Base-by-base conservation (phyloP, 2,888 invertebrate species). In the Yponomeuta sedellus region DNA sequence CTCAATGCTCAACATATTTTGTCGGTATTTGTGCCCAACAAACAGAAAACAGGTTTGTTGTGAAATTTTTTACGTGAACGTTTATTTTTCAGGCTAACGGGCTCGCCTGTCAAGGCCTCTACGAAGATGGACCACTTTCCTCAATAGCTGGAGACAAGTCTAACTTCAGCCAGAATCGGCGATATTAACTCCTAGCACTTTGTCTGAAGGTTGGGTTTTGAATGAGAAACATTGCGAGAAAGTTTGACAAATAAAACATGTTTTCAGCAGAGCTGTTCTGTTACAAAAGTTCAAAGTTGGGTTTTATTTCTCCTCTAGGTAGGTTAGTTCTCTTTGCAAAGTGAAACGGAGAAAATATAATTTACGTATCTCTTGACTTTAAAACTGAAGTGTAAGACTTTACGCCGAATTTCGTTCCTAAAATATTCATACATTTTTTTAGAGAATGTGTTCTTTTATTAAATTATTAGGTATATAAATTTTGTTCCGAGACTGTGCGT, bases 51-150 rank as follows among this genome's bases (percentile, higher is more conserved):
- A 3, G 34, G 8, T 34, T 34, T 34, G 34, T 34, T 34, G 25
- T 25, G 2, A 25, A 34, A 34, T 1, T 8, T 34, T 34, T 34
- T 34, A 8, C 34, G 44, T 4, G 44, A 52, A 52, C 44, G 44
- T 62, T 62, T 64, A 56, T 70, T 69, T 74, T 80, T 64, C 92
- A 97, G 96, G 96, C 96, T 68, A 97, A 97, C 82, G 93, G 94
- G 69, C 88, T 94, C 71, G 97, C 97, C 69, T 93, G 94, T 69
- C 92, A 93, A 82, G 97, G 96, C 75, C 94, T 96, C 87, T 98
- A 96, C 82, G 88, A 87, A 68, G 90, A 92, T 70, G 96, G 96
- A 66, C 93, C 93, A 64, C 89, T 94, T 69, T 81, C 89, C 66
- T 94, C 96, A 65, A 92, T 92, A 71, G 95, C 95, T 65, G 94